These are phyloP conservation scores for Cantharis nigra DNA, from an alignment of 2,888 invertebrate species.

Conservation along the genomic window DNA sequence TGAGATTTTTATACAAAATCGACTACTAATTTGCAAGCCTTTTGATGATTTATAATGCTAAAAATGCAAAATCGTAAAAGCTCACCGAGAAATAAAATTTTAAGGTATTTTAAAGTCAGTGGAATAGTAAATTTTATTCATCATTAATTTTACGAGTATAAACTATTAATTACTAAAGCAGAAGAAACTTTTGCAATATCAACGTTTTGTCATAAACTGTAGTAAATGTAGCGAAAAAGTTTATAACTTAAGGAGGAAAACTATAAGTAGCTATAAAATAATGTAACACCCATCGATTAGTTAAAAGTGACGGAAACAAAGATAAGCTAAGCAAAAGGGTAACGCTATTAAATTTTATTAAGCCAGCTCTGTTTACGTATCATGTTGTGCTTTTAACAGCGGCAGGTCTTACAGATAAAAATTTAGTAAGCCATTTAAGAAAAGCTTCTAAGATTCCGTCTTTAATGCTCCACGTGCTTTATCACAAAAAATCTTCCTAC, in stretches of 20 bases:
- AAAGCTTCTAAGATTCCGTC: constrained; percentile 19
- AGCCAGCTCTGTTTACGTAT: constrained; percentile 16
- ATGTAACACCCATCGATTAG: constrained; percentile 19
- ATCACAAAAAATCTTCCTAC: constrained; percentile 20
- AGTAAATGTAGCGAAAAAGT: not conserved
- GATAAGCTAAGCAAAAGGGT: constrained; percentile 17
- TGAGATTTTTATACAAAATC: not conserved
- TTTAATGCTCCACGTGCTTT: constrained; percentile 18
- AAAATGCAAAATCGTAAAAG: not conserved
- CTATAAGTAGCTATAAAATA: constrained; percentile 8
- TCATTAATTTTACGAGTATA: not conserved
- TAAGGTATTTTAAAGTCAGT: not conserved
- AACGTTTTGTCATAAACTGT: not conserved
- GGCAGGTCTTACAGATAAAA: constrained; percentile 24
- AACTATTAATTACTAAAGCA: not conserved
- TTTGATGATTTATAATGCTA: not conserved
- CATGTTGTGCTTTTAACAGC: constrained; percentile 22
- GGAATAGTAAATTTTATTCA: not conserved
- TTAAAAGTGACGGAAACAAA: constrained; percentile 16
- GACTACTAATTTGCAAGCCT: not conserved
- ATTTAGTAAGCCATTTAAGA: constrained; percentile 16
- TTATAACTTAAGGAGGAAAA: not conserved
- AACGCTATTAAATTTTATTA: constrained; percentile 20
- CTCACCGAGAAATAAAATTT: not conserved
- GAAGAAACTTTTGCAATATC: not conserved